Evolutionary conservation across 2,797 vertebrate genomes (phyloP), one percentile per base, ranked within the genome.

Genomic region (Macrochelys suwanniensis): DNA sequence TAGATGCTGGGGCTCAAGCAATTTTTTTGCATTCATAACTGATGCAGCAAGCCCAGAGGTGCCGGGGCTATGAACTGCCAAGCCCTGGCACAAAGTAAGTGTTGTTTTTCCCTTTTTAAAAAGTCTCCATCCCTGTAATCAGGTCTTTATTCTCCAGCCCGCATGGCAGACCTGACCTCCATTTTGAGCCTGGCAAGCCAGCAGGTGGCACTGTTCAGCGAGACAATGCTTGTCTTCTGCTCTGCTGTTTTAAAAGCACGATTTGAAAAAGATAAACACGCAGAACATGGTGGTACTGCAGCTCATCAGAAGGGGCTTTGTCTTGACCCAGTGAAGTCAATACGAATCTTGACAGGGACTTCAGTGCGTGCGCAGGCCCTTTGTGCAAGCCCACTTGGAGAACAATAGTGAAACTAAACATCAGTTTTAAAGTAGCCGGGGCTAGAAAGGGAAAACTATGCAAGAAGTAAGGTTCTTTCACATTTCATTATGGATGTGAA

Each of bases 401-500:
- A 57, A 57, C n/a, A 68, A 37, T 8, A 68, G 33, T 68, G 65
- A 68, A 68, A 33, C 17, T n/a, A 21, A 68, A 68, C n/a, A 37
- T 68, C 65, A 68, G 33, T 68, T 68, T 68, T 33, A 37, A 68
- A 42, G 21, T 10, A 42, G 19, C 3, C 11, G 9, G 37, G 37
- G 5, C n/a, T 45, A 42, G 23, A 74, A 37, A 42, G 71, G 21
- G 71, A 8, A 47, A 47, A 53, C 77, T 11, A 23, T n/a, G 77
- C 28, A 65, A 33, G 77, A 11, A 51, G 12, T 21, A 11, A 12
- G 47, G 5, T n/a, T 31, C 47, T 78, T 56, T 33, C 71, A 23
- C 1, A 26, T 45, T 59, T 57, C 17, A 1, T 50, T 2, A 21
- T 7, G 13, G n/a, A 0, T 8, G 2, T 0, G 0, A 82, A 49